Percentiles rank a stretch among this genome's conserved stretches.
Evolutionary conservation across 1,140 invertebrate species (phyloP).

Genomic region (Elysia chlorotica): DNA sequence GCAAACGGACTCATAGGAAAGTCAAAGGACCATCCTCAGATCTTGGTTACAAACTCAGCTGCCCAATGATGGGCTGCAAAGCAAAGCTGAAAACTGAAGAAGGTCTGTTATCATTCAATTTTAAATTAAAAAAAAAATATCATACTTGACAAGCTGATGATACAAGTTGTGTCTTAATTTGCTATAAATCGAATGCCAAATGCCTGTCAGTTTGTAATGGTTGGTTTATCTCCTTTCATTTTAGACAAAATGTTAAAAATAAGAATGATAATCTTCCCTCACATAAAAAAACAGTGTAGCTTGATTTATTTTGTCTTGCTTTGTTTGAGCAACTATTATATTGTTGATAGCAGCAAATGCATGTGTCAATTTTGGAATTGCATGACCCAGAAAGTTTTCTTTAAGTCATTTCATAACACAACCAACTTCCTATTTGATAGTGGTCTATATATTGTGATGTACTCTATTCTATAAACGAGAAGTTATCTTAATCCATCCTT

Average conservation of each 20-base stretch:
- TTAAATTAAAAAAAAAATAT: background rate
- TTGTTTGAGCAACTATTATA: too few species aligned
- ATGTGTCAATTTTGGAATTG: too few species aligned
- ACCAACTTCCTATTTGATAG: too few species aligned
- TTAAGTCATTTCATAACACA: too few species aligned
- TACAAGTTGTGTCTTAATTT: background rate
- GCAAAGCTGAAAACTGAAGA: conserved; percentile 16
- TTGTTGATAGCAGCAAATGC: too few species aligned
- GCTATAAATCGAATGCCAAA: background rate
- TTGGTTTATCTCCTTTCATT: background rate
- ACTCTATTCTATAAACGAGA: too few species aligned
- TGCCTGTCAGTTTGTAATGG: background rate
- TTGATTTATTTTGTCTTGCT: background rate
- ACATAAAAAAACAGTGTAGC: background rate
- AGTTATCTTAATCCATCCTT: background rate
- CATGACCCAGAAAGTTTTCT: too few species aligned
- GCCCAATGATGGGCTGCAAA: conserved; percentile 3
- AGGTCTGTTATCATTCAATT: background rate
- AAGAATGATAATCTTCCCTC: background rate
- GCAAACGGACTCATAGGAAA: conserved; percentile 34
- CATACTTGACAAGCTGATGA: background rate
- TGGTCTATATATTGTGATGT: too few species aligned
- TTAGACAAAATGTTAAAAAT: background rate
- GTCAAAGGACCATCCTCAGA: background rate
- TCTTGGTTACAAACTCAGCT: conserved; percentile 21